phyloP scores from a whole-genome alignment of 2,797 vertebrate species.

The Anomalospiza imberbis region DNA sequence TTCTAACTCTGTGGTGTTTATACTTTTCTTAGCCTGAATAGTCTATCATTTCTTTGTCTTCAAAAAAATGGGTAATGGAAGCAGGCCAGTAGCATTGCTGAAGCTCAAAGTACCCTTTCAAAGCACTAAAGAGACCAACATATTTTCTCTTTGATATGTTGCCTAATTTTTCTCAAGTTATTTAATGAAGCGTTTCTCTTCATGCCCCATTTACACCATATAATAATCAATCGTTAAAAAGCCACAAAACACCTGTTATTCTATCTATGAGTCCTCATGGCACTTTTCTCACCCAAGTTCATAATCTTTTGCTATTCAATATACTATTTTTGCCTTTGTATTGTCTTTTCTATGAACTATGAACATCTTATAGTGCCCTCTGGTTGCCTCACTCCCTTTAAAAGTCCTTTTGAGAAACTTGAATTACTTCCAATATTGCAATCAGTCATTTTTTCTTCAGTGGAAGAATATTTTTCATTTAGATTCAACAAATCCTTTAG shows the following conservation, averaged over 20 bases:
- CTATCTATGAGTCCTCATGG: background rate
- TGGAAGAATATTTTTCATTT: background rate
- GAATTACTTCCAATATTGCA: background rate
- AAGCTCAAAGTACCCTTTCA: background rate
- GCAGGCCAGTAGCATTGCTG: background rate
- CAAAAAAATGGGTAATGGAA: background rate
- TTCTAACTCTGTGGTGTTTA: conserved; percentile 5
- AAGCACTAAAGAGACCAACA: background rate
- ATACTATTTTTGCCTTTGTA: background rate
- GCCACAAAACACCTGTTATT: background rate
- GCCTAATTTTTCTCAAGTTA: background rate
- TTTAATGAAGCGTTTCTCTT: background rate
- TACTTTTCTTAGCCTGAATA: conserved; percentile 9
- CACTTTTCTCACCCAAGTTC: background rate
- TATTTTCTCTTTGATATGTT: background rate
- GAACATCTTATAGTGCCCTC: background rate
- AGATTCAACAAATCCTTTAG: background rate
- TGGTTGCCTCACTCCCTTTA: background rate
- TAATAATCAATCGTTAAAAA: background rate
- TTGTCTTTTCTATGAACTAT: background rate
- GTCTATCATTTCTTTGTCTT: conserved; percentile 15
- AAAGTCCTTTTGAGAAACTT: background rate
- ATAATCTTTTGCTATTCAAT: background rate
- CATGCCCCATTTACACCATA: background rate
- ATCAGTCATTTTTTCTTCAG: background rate